Evolutionary conservation across 2,888 invertebrate genomes (phyloP).

Genomic region (Tachystola acroxantha): DNA sequence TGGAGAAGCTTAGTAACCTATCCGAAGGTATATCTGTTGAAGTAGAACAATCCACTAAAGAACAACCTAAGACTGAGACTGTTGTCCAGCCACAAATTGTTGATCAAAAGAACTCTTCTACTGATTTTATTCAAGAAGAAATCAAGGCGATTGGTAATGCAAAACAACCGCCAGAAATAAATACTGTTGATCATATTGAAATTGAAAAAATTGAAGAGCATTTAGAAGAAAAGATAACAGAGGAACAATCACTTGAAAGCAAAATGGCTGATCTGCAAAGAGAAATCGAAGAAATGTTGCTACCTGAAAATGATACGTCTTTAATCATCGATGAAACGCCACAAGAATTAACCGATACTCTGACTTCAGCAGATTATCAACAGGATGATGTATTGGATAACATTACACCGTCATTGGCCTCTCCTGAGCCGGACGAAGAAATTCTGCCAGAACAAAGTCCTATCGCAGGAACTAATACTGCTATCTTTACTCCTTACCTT

Average conservation of each 20-base stretch:
- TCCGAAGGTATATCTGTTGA: constrained; percentile 46
- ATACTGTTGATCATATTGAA: constrained; percentile 15
- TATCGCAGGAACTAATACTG: constrained; percentile 9
- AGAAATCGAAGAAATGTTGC: constrained; percentile 69
- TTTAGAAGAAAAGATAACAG: constrained; percentile 32
- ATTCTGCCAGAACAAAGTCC: constrained; percentile 10
- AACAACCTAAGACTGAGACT: constrained; percentile 3
- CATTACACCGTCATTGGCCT: constrained; percentile 50
- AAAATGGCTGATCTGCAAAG: constrained; percentile 71
- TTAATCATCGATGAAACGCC: constrained; percentile 50
- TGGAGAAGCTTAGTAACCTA: constrained; percentile 34
- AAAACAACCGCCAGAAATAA: constrained; percentile 5
- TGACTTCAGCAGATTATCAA: constrained; percentile 46
- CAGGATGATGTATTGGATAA: constrained; percentile 50
- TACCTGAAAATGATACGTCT: constrained; percentile 68
- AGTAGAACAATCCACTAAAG: constrained; percentile 24
- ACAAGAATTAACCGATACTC: constrained; percentile 45
- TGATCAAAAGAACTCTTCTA: constrained; percentile 3
- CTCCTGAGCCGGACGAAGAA: constrained; percentile 51
- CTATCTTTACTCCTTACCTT: not conserved
- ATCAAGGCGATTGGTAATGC: constrained; percentile 5
- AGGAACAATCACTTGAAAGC: constrained; percentile 61
- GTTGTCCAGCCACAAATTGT: not conserved
- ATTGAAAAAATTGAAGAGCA: constrained; percentile 15
- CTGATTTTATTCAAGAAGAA: constrained; percentile 23